Evolutionary conservation across 2,113 vertebrate species (phyloP).

Genomic region (Asarcornis scutulata): DNA sequence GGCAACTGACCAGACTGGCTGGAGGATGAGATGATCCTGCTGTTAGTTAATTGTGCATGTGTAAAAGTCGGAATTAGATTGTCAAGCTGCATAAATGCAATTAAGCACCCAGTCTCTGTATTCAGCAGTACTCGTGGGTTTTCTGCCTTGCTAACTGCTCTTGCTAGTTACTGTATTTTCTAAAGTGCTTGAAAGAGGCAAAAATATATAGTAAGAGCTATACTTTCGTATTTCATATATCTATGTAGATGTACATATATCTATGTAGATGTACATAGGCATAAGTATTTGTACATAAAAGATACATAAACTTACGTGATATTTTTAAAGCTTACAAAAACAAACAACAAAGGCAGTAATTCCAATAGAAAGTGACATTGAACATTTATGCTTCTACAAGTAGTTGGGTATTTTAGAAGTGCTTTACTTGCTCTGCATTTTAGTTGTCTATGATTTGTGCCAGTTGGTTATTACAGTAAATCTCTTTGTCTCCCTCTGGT

Average conservation of each 20-base stretch:
- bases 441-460: background rate
- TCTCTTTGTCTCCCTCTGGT: background rate
- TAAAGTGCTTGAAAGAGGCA: background rate
- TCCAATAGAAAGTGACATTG: background rate
- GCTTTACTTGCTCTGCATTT: background rate
- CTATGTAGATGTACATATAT: background rate
- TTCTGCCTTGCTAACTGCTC: background rate
- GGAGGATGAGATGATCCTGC: slow-evolving; percentile 50
- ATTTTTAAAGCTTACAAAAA: background rate
- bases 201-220: background rate
- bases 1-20: slow-evolving; percentile 66
- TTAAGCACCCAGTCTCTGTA: background rate
- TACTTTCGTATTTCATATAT: rapidly evolving
- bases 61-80: slow-evolving; percentile 18
- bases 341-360: background rate
- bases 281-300: background rate
- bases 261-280: background rate
- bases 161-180: background rate
- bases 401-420: background rate
- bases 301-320: background rate
- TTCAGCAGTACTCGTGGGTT: background rate
- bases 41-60: slow-evolving; percentile 60
- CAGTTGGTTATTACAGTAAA: background rate
- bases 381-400: background rate
- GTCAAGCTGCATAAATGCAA: slow-evolving; percentile 23